These are phyloP conservation scores for Thermophis baileyi DNA, from an alignment of 2,113 vertebrate species.

Conservation along the genomic window DNA sequence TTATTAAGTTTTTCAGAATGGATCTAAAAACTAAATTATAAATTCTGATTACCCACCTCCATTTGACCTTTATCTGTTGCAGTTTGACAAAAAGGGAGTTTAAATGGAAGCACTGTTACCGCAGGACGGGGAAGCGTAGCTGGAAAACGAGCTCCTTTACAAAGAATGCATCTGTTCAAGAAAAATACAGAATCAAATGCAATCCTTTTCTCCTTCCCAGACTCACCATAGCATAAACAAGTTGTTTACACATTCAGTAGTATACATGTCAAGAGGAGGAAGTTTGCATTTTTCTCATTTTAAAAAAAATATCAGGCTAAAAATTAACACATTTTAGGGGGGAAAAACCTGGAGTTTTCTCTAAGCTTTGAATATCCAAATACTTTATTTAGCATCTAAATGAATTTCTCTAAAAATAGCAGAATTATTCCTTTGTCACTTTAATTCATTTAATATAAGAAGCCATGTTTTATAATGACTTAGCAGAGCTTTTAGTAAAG, in stretches of 20 bases:
- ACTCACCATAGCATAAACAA: not conserved
- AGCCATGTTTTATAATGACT: not conserved
- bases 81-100: constrained; percentile 88
- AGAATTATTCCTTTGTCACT: not conserved
- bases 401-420: not conserved
- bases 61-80: constrained; percentile 93
- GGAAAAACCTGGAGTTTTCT: not conserved
- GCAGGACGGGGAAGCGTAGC: constrained; percentile 92
- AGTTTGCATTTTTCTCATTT: not conserved
- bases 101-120: constrained; percentile 84
- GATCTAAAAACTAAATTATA: not conserved
- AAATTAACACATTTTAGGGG: not conserved
- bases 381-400: not conserved
- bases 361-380: not conserved
- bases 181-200: constrained; percentile 27
- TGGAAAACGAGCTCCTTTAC: constrained; percentile 92
- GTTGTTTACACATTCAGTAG: not conserved
- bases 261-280: not conserved
- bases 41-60: constrained; percentile 81
- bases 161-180: constrained; percentile 89
- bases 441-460: not conserved
- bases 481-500: not conserved
- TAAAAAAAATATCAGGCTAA: not conserved
- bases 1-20: not conserved
- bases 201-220: too few species aligned